Conservation (phyloP, 2,797 vertebrate species). For the Ceryle rudis region DNA sequence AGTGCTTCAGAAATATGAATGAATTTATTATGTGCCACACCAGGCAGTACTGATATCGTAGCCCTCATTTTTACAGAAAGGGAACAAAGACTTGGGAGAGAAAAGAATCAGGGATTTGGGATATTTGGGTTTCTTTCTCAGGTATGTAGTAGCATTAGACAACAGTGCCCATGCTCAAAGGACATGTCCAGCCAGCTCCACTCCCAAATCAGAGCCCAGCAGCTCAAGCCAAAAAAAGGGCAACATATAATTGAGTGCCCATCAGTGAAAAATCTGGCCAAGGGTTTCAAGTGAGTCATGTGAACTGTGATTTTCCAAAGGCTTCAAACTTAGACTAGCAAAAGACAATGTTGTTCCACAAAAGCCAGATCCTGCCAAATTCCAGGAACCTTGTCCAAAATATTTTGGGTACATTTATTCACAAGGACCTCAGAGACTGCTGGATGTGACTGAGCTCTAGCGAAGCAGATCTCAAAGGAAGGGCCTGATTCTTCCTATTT, state of each 20-base stretch:
- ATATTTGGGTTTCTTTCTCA: neutral
- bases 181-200: neutral
- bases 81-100: neutral
- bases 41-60: neutral
- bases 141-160: neutral
- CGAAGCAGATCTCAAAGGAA: neutral
- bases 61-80: neutral
- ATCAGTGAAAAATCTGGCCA: neutral
- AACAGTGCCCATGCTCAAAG: neutral
- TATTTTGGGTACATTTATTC: neutral
- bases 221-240: neutral
- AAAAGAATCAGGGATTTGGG: neutral
- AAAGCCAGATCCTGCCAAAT: neutral
- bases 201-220: neutral
- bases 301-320: neutral
- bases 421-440: neutral
- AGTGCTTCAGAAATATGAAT: slow-evolving; percentile 37
- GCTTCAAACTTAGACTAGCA: neutral
- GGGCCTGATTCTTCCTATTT: neutral
- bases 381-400: neutral
- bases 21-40: neutral
- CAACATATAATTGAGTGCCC: neutral
- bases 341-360: neutral
- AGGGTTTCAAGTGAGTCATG: neutral
- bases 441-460: neutral